These are phyloP conservation scores for Pogona vitticeps DNA, from an alignment of 2,113 vertebrate genomes.

Conservation along the genomic window DNA sequence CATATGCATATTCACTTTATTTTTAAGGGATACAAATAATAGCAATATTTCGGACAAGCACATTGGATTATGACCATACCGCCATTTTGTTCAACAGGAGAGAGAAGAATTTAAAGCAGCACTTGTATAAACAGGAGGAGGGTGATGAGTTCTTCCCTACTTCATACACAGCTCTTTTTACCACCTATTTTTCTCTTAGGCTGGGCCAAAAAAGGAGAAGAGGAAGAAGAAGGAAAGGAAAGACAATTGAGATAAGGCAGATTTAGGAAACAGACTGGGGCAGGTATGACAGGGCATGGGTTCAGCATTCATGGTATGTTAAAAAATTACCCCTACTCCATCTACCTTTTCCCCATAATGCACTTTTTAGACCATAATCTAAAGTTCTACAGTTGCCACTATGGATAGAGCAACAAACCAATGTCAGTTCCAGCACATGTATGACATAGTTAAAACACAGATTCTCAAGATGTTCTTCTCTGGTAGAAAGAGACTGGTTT, in stretches of 20 bases:
- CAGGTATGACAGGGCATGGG: too few species aligned
- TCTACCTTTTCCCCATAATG: not conserved
- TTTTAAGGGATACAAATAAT: conserved; percentile 6
- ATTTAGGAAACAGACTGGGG: too few species aligned
- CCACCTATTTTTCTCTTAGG: not conserved
- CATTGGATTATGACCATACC: not conserved
- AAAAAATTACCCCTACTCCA: not conserved
- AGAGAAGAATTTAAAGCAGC: not conserved
- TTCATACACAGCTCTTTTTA: not conserved
- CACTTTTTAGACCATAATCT: not conserved
- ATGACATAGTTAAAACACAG: not conserved
- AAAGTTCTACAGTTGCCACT: not conserved
- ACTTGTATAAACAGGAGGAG: not conserved
- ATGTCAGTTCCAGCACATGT: not conserved
- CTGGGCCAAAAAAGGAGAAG: not conserved
- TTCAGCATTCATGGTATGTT: not conserved
- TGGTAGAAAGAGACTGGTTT: not conserved
- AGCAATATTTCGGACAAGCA: conserved; percentile 16
- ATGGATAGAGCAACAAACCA: not conserved
- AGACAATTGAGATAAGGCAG: too few species aligned
- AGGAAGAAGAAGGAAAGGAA: not conserved
- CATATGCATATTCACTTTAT: conserved; percentile 11
- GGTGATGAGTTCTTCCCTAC: not conserved
- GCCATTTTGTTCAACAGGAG: not conserved
- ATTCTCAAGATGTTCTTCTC: not conserved